These are phyloP conservation scores for Syngnathus rostellatus DNA, from an alignment of 2,797 vertebrate species.

Conservation along the genomic window DNA sequence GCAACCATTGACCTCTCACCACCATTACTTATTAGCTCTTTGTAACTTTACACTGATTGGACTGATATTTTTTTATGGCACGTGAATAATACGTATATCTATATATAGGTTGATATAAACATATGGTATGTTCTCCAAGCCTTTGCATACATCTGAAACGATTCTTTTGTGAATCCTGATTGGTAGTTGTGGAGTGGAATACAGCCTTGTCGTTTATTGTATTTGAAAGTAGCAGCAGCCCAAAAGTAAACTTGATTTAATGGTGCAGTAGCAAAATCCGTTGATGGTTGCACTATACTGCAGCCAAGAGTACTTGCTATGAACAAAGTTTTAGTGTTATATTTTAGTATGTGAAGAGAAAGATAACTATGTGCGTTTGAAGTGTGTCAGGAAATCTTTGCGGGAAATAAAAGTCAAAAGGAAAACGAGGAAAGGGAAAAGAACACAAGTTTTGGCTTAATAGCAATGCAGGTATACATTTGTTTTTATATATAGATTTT, in stretches of 20 bases:
- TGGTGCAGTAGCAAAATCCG: conserved; percentile 10
- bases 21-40: conserved; percentile 54
- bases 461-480: conserved; percentile 76
- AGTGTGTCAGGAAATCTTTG: conserved; percentile 45
- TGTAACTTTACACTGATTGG: conserved; percentile 52
- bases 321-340: conserved; percentile 28
- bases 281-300: conserved; percentile 44
- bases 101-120: conserved; percentile 42
- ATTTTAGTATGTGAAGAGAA: conserved; percentile 46
- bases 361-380: conserved; percentile 45
- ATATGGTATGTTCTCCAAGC: conserved; percentile 32
- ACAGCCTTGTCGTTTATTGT: conserved; percentile 29
- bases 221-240: conserved; percentile 57
- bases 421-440: conserved; percentile 45
- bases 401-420: conserved; percentile 33
- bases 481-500: conserved; percentile 70
- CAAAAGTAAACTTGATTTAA: conserved; percentile 14
- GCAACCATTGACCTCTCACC: conserved; percentile 14
- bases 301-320: conserved; percentile 37
- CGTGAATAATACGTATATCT: conserved; percentile 44
- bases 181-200: conserved; percentile 26
- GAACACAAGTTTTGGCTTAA: conserved; percentile 70
- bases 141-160: conserved; percentile 33
- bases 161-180: conserved; percentile 22
- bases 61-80: conserved; percentile 65